A percentile compares a stretch with the other conserved stretches of the same genome.
These are phyloP conservation scores for Percina caprodes DNA, from an alignment of 2,113 vertebrate genomes.

Conservation along the genomic window DNA sequence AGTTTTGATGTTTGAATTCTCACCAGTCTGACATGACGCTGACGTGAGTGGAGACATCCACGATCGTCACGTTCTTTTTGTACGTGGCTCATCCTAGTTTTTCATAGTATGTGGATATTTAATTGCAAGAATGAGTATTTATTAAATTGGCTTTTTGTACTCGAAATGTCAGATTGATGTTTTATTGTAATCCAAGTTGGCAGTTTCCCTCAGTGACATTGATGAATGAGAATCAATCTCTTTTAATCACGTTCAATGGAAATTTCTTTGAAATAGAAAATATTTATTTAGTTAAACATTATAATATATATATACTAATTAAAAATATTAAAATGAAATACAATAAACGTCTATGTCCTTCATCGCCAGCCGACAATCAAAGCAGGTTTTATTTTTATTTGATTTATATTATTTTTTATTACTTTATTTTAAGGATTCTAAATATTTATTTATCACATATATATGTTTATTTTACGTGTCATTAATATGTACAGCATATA, in stretches of 20 bases:
- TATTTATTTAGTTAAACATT: neutral
- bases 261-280: neutral
- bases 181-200: constrained; percentile 23
- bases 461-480: constrained; percentile 14
- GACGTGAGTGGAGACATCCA: neutral
- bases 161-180: constrained; percentile 11
- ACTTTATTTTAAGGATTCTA: neutral
- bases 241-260: constrained; percentile 17
- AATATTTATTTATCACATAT: neutral
- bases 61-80: neutral
- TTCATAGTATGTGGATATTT: neutral
- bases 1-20: constrained; percentile 50
- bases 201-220: constrained; percentile 5
- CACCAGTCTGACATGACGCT: constrained; percentile 33
- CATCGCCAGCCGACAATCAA: neutral
- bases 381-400: neutral
- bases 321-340: neutral
- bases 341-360: neutral
- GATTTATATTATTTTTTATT: neutral
- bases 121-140: neutral
- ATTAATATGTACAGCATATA: neutral
- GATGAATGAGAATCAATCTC: constrained; percentile 6
- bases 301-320: too few relatives aligned
- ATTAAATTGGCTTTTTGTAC: neutral
- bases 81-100: too few relatives aligned